Percentiles rank a stretch among this genome's conserved stretches.
Conservation (phyloP, 2,888 invertebrate species). For the Netelia virgata region DNA sequence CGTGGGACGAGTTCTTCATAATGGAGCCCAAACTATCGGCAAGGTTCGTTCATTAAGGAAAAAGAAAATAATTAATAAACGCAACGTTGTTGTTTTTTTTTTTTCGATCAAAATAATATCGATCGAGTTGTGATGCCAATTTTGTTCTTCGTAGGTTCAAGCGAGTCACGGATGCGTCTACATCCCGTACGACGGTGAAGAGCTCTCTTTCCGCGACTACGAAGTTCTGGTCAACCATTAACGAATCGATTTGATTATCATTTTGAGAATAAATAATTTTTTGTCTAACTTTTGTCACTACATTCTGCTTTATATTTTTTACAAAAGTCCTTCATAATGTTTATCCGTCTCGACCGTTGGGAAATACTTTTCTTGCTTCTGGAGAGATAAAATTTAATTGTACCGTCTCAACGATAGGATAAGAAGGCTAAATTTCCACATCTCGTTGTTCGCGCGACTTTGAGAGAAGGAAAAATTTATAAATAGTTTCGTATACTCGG, state of each 20-base stretch:
- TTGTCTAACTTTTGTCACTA: not conserved
- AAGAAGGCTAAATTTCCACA: too few species aligned
- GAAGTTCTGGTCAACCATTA: conserved; percentile 88
- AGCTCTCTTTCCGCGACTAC: conserved; percentile 88
- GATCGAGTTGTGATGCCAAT: not conserved
- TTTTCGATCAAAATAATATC: conserved; percentile 3
- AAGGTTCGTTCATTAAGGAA: conserved; percentile 85
- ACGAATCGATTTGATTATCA: conserved; percentile 29
- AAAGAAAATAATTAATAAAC: not conserved
- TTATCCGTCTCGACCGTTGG: not conserved
- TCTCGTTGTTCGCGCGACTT: too few species aligned
- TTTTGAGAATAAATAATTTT: not conserved
- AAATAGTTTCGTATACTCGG: too few species aligned
- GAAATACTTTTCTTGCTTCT: too few species aligned
- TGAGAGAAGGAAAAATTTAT: too few species aligned
- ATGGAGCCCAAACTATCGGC: conserved; percentile 89
- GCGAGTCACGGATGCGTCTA: conserved; percentile 83
- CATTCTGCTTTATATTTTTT: not conserved
- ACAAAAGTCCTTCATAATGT: not conserved
- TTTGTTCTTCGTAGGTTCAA: conserved; percentile 78
- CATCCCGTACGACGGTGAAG: conserved; percentile 87
- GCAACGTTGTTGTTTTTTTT: conserved; percentile 20
- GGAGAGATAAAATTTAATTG: too few species aligned
- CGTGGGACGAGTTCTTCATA: conserved; percentile 89
- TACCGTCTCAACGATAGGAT: too few species aligned